Conservation (phyloP, 2,888 invertebrate species). For the Microctonus brassicae region DNA sequence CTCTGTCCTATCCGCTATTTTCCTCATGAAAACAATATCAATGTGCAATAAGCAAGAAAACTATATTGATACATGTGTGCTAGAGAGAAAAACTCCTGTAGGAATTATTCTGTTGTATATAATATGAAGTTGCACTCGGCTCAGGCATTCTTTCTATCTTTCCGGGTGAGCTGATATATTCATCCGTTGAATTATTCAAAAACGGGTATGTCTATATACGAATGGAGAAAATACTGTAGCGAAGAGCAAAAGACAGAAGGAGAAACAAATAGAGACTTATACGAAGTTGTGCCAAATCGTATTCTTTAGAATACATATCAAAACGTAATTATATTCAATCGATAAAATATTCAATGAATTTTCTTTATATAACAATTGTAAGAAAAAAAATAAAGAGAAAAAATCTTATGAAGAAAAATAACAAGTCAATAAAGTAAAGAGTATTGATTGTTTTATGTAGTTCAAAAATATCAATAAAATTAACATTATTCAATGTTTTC, state of each 20-base stretch:
- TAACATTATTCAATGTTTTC: neutral
- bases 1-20: too few relatives aligned
- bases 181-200: slow-evolving; percentile 43
- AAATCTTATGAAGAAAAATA: neutral
- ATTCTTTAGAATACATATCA: neutral
- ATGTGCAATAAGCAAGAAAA: slow-evolving; percentile 7
- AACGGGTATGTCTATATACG: slow-evolving; percentile 27
- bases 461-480: slow-evolving; percentile 9
- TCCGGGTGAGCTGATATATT: slow-evolving; percentile 25
- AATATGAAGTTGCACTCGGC: neutral
- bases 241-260: slow-evolving; percentile 3
- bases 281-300: slow-evolving; percentile 8
- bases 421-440: neutral
- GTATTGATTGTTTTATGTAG: neutral
- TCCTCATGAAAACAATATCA: slow-evolving; percentile 20
- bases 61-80: slow-evolving; percentile 27
- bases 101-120: neutral
- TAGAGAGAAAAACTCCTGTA: neutral
- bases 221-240: slow-evolving; percentile 18
- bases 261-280: neutral
- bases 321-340: slow-evolving; percentile 9
- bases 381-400: neutral
- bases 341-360: neutral
- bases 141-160: slow-evolving; percentile 21
- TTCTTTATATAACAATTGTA: neutral